These are phyloP conservation scores for Gortyna flavago DNA, from an alignment of 2,888 invertebrate genomes.

Conservation along the genomic window DNA sequence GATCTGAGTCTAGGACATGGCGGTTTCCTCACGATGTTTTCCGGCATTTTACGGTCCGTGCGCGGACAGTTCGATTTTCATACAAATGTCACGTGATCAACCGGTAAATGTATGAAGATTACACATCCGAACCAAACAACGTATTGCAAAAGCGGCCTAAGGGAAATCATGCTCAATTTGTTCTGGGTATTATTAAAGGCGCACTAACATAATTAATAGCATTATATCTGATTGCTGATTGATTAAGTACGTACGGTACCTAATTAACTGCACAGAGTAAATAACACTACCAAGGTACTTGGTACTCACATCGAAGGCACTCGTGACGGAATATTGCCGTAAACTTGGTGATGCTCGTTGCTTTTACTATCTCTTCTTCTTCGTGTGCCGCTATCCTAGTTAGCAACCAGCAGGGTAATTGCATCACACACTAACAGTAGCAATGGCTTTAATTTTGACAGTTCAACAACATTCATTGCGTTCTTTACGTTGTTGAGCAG, in stretches of 20 bases:
- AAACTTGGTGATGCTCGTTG: too few species aligned
- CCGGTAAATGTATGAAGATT: not conserved
- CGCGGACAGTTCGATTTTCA: not conserved
- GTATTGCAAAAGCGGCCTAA: not conserved
- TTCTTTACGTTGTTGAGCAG: too few species aligned
- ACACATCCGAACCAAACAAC: not conserved
- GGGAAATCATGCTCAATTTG: constrained; percentile 23
- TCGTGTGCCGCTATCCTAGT: not conserved
- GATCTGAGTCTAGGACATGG: not conserved
- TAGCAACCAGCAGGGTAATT: not conserved
- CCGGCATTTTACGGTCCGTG: too few species aligned
- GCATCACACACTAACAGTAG: too few species aligned
- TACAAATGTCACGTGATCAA: not conserved
- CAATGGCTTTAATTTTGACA: too few species aligned
- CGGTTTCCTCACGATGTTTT: too few species aligned
- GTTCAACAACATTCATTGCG: too few species aligned
- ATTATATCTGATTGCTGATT: constrained; percentile 22
- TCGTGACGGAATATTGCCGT: not conserved
- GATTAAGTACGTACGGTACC: constrained; percentile 1
- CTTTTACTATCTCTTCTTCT: not conserved
- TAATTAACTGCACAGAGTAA: not conserved
- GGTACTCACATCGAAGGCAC: not conserved
- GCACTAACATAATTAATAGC: constrained; percentile 6
- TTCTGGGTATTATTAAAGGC: constrained; percentile 5
- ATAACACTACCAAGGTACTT: not conserved